Percentiles rank a stretch among this genome's conserved stretches.
These are phyloP conservation scores for Troides aeacus DNA, from an alignment of 2,888 invertebrate genomes.

Conservation along the genomic window DNA sequence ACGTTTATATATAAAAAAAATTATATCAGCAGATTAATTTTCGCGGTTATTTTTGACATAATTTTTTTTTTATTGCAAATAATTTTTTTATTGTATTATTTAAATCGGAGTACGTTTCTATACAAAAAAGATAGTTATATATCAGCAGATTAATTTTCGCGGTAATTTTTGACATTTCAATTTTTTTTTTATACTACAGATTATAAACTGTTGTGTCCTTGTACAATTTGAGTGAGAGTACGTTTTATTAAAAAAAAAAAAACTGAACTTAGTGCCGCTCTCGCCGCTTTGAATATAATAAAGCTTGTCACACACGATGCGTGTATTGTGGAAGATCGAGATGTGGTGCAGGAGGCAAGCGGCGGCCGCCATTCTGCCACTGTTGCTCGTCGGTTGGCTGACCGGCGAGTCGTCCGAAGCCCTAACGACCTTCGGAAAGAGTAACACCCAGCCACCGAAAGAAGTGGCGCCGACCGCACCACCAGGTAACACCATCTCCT, in stretches of 20 bases:
- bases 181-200: no score
- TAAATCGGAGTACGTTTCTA: no score
- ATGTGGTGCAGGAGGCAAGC: slow-evolving; percentile 70
- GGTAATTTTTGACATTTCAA: no score
- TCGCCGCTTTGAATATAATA: slow-evolving; percentile 9
- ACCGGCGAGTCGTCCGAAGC: slow-evolving; percentile 80
- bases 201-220: no score
- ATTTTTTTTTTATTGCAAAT: no score
- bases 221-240: slow-evolving; percentile 9
- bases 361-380: slow-evolving; percentile 61
- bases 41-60: no score
- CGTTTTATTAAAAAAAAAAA: slow-evolving; percentile 1
- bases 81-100: no score
- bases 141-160: no score
- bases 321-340: slow-evolving; percentile 62
- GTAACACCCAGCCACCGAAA: slow-evolving; percentile 80
- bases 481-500: slow-evolving; percentile 71
- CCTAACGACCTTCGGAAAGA: slow-evolving; percentile 85
- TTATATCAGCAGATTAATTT: no score
- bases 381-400: slow-evolving; percentile 65
- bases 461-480: slow-evolving; percentile 77
- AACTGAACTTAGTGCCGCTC: background rate
- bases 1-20: no score
- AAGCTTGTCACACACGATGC: slow-evolving; percentile 44
- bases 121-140: no score